Evolutionary conservation across 64 coral and sea anemone species (phyloP), one percentile per base, ranked within the genome.

Genomic region (Anthopleura sola): DNA sequence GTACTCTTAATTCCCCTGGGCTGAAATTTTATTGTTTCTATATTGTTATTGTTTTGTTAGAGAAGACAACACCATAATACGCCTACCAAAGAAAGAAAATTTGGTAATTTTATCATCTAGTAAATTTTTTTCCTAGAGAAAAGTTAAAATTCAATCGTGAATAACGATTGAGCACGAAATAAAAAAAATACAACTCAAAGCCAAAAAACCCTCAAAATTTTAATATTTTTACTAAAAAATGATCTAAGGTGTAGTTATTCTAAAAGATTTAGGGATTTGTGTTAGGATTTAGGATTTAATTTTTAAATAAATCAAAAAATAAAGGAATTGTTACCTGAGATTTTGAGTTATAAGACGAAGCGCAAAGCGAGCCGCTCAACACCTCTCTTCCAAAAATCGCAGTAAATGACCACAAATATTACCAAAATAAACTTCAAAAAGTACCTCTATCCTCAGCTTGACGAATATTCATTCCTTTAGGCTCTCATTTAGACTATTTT

Each of bases 371-470:
- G 26, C 66, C 66, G 28, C 66, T 71, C 66, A 34, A 71, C 66
- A 66, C 21, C 14, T 32, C 66, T 71, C 24, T n/a, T 62, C 66
- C 66, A 71, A 71, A 71, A 71, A 12, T 71, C 28, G 1, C 29
- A 2, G 7, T 13, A 71, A 71, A 71, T 12, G 31, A 13, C 66
- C 31, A 71, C 60, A 71, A 71, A 71, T 32, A 66, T 71, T 12
- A 71, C 66, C n/a, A 71, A 13, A 13, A 32, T 16, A 33, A 71
- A 71, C 66, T 32, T 29, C 29, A 71, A 71, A 71, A 33, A 34
- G 66, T 71, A 71, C 66, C 66, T 71, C 16, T 71, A 71, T 71
- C 66, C 66, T 71, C 66, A n/a, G 66, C 29, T 32, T 36, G 66
- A 71, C 66, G 66, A 34, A 11, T 71, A 36, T 13, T 71, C 66